Evolutionary conservation across 2,888 invertebrate genomes (phyloP), one percentile per base, ranked within the genome.

Genomic region (Erebia palarica): DNA sequence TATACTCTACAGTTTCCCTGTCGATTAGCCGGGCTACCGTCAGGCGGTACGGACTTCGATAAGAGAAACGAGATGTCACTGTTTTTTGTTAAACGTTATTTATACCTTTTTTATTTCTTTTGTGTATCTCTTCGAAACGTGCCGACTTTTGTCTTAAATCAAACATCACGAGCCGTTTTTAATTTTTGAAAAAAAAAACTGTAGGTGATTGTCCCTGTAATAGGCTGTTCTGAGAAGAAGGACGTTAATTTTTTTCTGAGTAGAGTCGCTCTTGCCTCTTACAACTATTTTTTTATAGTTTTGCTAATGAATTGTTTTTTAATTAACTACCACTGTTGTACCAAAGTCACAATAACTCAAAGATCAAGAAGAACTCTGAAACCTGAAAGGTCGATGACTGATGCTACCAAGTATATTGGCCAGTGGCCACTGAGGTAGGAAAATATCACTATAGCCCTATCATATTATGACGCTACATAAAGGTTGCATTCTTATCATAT

Each of bases 51-150:
- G 75, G 74, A 77, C 76, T 76, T 76, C 85, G 90, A 92, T 92
- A 91, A 91, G 85, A 83, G 84, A 84, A 84, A 86, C 85, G 89
- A 88, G 90, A 92, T 91, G 92, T 91, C 91, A 92, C 85, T 88
- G 90, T 88, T 90, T 92, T 89, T 91, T 90, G 90, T 92, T 89
- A 91, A 91, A 90, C 87, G 89, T 90, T 90, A 92, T 93, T 92
- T 92, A 92, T 90, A 85, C 83, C 82, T 86, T 89, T 92, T 92
- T 89, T 77, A 78, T 80, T 77, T 76, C 73, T 61, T 79, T 77
- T 77, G 80, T 73, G 66, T 68, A 72, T 73, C 67, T 65, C 81
- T 80, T 82, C 83, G 81, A 82, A 36, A 79, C 83, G 85, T 80
- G 82, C 86, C 85, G 86, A 83, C 88, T 82, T 84, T 86, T 88